A percentile compares a stretch with the other conserved stretches of the same genome.
Evolutionary conservation across 64 coral and sea anemone genomes (phyloP).

Genomic region (Stichodactyla helianthus): DNA sequence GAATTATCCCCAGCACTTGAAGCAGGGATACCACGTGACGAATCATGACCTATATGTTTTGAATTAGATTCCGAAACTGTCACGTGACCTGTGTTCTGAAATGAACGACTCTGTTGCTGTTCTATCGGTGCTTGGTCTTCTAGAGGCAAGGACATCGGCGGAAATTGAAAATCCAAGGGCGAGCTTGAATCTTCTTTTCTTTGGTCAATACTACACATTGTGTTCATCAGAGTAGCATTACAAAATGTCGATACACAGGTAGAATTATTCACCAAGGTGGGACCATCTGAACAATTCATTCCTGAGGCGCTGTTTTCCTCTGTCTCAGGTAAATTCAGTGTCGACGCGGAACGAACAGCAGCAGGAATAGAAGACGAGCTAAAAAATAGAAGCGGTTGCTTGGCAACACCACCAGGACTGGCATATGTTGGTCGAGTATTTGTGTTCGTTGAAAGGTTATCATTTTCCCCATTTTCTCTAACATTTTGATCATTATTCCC

Average conservation of each 20-base stretch:
- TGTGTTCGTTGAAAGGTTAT: background rate
- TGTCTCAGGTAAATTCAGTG: background rate
- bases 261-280: background rate
- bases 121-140: background rate
- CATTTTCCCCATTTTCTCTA: background rate
- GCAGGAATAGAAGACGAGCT: constrained; percentile 2
- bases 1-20: background rate
- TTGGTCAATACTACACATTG: background rate
- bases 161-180: constrained; percentile 15
- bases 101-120: background rate
- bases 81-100: background rate
- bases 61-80: background rate
- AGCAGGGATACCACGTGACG: background rate
- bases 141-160: background rate
- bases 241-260: background rate
- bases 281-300: background rate
- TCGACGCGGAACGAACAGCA: background rate
- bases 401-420: background rate
- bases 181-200: background rate
- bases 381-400: constrained; percentile 9
- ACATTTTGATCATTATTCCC: background rate
- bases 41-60: background rate
- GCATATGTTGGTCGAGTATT: background rate
- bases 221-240: background rate
- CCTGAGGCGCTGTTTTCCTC: too few species aligned